Percentiles rank a stretch among this genome's conserved stretches.
phyloP scores from a whole-genome alignment of 1,140 invertebrate genomes.

The Euura saliciscinereae region DNA sequence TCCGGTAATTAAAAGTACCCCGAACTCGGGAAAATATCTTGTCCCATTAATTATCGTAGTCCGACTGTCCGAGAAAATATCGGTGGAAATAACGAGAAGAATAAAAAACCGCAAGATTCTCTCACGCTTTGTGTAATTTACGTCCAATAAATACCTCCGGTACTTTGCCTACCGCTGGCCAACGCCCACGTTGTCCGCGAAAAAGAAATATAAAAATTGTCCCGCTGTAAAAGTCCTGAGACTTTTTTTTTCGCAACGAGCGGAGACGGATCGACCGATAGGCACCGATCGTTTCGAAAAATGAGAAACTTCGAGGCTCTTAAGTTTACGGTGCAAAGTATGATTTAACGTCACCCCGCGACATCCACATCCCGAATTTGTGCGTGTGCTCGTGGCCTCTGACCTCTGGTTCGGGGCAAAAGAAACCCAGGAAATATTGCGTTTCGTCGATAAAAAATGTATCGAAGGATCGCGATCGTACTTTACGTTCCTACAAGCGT shows the following conservation, averaged over 20 bases:
- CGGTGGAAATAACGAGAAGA: too few relatives aligned
- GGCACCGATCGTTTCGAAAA: not conserved
- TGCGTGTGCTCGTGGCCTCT: not conserved
- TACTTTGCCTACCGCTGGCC: conserved; percentile 13
- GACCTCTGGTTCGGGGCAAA: not conserved
- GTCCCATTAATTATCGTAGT: not conserved
- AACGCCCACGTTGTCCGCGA: conserved; percentile 22
- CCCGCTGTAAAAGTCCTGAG: too few relatives aligned
- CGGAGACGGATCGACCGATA: too few relatives aligned
- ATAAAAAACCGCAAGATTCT: too few relatives aligned
- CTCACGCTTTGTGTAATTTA: too few relatives aligned
- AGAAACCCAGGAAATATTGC: not conserved
- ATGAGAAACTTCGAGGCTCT: not conserved
- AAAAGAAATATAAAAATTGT: too few relatives aligned
- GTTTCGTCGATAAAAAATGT: not conserved
- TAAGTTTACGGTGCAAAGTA: not conserved
- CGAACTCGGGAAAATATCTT: not conserved
- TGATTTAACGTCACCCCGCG: conserved; percentile 15
- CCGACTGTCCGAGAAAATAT: too few relatives aligned
- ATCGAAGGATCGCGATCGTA: not conserved
- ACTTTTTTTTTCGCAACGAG: too few relatives aligned
- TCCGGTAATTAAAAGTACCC: conserved; percentile 3
- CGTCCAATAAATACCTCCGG: conserved; percentile 14
- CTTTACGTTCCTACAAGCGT: not conserved
- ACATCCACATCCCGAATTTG: conserved; percentile 4